Conservation (phyloP, 2,888 invertebrate genomes). For the Neoscelio sp. region DNA sequence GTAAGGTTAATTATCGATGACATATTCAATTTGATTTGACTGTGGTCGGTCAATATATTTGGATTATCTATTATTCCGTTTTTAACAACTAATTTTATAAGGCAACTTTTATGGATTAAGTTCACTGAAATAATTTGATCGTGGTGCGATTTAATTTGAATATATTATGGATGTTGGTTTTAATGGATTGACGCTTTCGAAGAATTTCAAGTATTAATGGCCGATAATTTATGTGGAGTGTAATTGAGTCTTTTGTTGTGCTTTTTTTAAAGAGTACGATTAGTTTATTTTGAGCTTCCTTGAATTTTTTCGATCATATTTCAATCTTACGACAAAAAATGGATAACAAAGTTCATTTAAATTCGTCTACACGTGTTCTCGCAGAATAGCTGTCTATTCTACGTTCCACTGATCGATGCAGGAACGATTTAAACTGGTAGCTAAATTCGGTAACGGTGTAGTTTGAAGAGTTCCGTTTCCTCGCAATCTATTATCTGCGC, state of each 20-base stretch:
- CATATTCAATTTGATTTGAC: conserved; percentile 58
- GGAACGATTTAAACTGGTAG: conserved; percentile 44
- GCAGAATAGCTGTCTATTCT: not conserved
- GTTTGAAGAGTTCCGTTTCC: conserved; percentile 39
- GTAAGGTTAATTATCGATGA: conserved; percentile 64
- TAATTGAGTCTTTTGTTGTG: conserved; percentile 8
- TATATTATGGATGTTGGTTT: conserved; percentile 22
- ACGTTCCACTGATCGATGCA: conserved; percentile 11
- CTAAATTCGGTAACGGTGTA: conserved; percentile 50
- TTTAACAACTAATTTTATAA: conserved; percentile 60
- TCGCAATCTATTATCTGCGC: conserved; percentile 45
- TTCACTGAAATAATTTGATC: conserved; percentile 63
- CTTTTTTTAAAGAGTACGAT: not conserved
- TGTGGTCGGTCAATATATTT: conserved; percentile 30
- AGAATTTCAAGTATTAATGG: conserved; percentile 32
- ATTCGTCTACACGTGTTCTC: too few species aligned
- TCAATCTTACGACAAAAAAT: too few species aligned
- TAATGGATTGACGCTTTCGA: conserved; percentile 41
- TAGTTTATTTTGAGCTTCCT: too few species aligned
- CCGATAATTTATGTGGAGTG: conserved; percentile 46
- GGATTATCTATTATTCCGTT: conserved; percentile 56
- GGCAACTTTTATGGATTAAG: conserved; percentile 59
- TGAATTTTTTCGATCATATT: too few species aligned
- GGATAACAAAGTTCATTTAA: too few species aligned
- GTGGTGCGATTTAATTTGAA: conserved; percentile 61